phyloP scores from a whole-genome alignment of 2,888 invertebrate genomes.

The Antheraea assamensis region DNA sequence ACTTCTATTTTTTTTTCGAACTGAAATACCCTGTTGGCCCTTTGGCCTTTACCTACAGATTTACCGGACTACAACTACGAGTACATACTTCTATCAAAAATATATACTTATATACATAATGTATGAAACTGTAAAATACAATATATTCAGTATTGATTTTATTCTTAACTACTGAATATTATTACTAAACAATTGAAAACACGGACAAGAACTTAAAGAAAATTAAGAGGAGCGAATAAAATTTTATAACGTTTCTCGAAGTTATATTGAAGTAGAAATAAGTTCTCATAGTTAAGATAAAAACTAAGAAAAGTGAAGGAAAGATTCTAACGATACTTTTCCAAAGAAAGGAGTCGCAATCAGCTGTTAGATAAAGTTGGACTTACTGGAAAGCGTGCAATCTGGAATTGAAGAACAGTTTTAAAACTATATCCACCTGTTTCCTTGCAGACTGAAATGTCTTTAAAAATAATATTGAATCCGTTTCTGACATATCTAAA shows the following conservation, averaged over 20 bases:
- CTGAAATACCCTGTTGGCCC: too few species aligned
- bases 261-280: conserved; percentile 35
- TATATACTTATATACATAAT: too few species aligned
- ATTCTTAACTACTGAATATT: background rate
- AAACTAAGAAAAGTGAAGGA: conserved; percentile 47
- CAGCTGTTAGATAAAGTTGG: conserved; percentile 74
- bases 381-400: conserved; percentile 55
- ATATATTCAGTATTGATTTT: background rate
- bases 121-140: background rate
- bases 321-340: conserved; percentile 64
- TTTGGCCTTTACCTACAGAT: too few species aligned
- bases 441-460: conserved; percentile 42
- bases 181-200: background rate
- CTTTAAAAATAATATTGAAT: conserved; percentile 49
- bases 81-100: background rate
- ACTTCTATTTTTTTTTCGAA: too few species aligned
- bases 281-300: conserved; percentile 43
- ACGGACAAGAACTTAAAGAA: background rate
- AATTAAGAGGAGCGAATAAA: background rate
- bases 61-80: too few species aligned
- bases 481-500: conserved; percentile 39
- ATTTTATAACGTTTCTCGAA: conserved; percentile 26
- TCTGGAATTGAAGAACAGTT: conserved; percentile 68
- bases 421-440: conserved; percentile 63
- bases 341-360: conserved; percentile 64